Evolutionary conservation across 2,888 invertebrate genomes (phyloP).

Genomic region (Plebejus argus): DNA sequence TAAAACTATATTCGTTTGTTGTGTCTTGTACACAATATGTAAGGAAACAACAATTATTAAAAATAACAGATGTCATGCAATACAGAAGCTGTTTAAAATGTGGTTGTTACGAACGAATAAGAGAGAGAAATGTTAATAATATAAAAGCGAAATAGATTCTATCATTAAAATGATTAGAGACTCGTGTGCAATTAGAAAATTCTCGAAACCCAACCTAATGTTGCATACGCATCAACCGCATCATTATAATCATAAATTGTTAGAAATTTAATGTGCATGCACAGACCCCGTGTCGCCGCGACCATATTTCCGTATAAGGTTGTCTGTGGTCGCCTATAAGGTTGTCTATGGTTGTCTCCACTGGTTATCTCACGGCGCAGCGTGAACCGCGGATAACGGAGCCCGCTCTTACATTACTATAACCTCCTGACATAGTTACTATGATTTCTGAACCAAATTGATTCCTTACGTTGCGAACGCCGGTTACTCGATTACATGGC

Average conservation of each 20-base stretch:
- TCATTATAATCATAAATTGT: conserved; percentile 30
- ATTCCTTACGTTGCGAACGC: conserved; percentile 49
- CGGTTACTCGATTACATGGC: conserved; percentile 18
- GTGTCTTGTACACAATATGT: too few relatives aligned
- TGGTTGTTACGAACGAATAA: not conserved
- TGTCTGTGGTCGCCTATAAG: conserved; percentile 58
- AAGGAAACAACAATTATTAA: too few relatives aligned
- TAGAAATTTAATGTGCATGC: conserved; percentile 16
- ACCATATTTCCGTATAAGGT: conserved; percentile 50
- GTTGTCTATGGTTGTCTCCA: conserved; percentile 59
- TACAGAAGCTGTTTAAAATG: not conserved
- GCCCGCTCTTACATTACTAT: conserved; percentile 63
- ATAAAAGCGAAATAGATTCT: not conserved
- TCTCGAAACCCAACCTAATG: not conserved
- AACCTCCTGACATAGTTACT: conserved; percentile 72
- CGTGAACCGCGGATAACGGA: conserved; percentile 69
- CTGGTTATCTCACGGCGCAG: conserved; percentile 68
- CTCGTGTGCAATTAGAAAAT: not conserved
- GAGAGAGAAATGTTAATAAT: not conserved
- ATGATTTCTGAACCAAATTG: conserved; percentile 65
- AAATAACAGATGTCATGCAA: not conserved
- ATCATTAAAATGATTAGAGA: not conserved
- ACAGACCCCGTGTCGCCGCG: conserved; percentile 4
- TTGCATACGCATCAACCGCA: conserved; percentile 29
- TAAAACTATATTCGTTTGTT: too few relatives aligned